These are phyloP conservation scores for Halcyon smyrnensis DNA, from an alignment of 2,797 vertebrate species.

Conservation along the genomic window DNA sequence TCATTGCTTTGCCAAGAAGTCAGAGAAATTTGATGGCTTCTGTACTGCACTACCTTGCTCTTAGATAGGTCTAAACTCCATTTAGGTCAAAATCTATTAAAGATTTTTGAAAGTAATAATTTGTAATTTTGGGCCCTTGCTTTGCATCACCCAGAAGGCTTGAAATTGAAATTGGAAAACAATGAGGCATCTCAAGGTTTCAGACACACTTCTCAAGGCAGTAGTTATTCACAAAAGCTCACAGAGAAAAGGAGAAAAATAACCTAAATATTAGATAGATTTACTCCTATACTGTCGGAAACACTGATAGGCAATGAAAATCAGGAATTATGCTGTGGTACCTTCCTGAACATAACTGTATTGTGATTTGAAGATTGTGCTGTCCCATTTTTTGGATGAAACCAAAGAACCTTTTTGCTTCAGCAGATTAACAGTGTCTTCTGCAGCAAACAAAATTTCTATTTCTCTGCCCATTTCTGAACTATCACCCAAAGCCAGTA, in stretches of 20 bases:
- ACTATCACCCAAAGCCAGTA: background rate
- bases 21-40: background rate
- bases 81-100: background rate
- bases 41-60: background rate
- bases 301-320: background rate
- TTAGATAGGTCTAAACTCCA: background rate
- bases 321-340: background rate
- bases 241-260: background rate
- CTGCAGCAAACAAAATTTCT: background rate
- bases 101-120: background rate
- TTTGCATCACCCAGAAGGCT: background rate
- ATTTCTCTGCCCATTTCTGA: background rate
- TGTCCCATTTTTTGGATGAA: background rate
- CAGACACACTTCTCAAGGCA: background rate
- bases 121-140: background rate
- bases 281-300: background rate
- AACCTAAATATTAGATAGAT: background rate
- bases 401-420: background rate
- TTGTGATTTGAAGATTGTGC: background rate
- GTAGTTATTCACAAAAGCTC: background rate
- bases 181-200: background rate
- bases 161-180: background rate
- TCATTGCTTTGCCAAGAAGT: background rate
- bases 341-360: background rate
- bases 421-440: background rate